A percentile compares a stretch with the other conserved stretches of the same genome.
These are phyloP conservation scores for Dendrocopos noguchii DNA, from an alignment of 2,113 vertebrate genomes.

Conservation along the genomic window DNA sequence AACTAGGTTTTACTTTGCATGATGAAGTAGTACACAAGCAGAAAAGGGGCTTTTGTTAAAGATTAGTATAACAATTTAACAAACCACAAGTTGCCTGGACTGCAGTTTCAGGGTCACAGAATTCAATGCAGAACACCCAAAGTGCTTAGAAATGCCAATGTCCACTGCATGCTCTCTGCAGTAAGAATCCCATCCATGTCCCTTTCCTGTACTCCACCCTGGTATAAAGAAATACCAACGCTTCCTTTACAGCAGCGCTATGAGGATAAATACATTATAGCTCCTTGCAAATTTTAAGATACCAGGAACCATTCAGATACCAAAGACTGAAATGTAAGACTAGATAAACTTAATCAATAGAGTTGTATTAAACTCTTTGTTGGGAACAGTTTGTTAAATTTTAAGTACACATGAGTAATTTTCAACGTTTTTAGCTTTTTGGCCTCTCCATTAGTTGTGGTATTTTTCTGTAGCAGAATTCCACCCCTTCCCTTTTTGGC, in stretches of 20 bases:
- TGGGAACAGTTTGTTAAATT: neutral
- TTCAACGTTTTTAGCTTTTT: neutral
- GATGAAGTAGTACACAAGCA: neutral
- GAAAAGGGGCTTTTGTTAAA: neutral
- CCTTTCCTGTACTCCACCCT: neutral
- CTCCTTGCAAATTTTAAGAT: neutral
- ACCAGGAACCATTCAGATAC: neutral
- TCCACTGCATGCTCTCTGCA: accelerated
- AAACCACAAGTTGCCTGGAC: neutral
- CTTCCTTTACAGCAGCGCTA: neutral
- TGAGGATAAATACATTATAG: neutral
- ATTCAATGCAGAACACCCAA: neutral
- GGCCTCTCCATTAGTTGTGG: neutral
- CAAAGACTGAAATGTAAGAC: neutral
- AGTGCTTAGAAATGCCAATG: neutral
- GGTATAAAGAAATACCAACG: neutral
- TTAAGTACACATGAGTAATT: neutral
- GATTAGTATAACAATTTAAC: neutral
- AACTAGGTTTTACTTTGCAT: neutral
- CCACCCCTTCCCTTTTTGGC: neutral
- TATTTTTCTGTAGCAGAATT: neutral
- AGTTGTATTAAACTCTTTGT: neutral
- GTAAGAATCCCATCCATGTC: neutral
- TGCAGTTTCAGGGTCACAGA: neutral
- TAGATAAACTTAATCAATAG: neutral